Evolutionary conservation across 2,888 invertebrate genomes (phyloP), one percentile per base, ranked within the genome.

Genomic region (Sturmia bella): DNA sequence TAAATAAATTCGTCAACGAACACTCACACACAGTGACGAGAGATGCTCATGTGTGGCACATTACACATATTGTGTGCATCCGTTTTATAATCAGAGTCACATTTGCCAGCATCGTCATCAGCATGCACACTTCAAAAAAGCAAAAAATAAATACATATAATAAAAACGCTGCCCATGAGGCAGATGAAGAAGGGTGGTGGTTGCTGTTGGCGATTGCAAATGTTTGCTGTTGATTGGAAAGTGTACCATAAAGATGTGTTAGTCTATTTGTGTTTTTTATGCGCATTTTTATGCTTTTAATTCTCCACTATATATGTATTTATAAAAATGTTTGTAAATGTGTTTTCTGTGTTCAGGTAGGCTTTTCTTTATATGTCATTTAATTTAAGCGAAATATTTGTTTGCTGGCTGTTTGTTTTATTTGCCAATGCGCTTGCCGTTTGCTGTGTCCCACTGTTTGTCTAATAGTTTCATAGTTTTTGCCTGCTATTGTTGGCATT

Each of bases 71-170:
- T 50, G 41, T 54, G 57, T 59, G 66, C 80, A 83, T 83, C 70
- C 75, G 77, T 80, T 80, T 81, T 73, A 73, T 77, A 73, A 81
- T 77, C 32, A 32, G 32, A 32, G 32, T 32, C 72, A 43, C 43
- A 81, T 77, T 69, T 76, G 61, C 76, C 48, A 45, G 56, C 59
- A 64, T 17, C 56, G 27, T 56, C 39, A 56, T 45, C 54, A 66
- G 50, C 69, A 48, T 66, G 61, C 68, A 70, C 68, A 70, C 50
- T 70, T 63, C 17, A 64, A 39, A 37, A 57, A n/a, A n/a, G n/a
- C n/a, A n/a, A n/a, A n/a, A n/a, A n/a, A n/a, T n/a, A n/a, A n/a
- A n/a, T n/a, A n/a, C n/a, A n/a, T n/a, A n/a, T n/a, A n/a, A n/a
- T n/a, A n/a, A n/a, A n/a, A 61, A 57, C 21, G 24, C 12, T 63